phyloP scores from a whole-genome alignment of 2,888 invertebrate species.

The Sesia apiformis region DNA sequence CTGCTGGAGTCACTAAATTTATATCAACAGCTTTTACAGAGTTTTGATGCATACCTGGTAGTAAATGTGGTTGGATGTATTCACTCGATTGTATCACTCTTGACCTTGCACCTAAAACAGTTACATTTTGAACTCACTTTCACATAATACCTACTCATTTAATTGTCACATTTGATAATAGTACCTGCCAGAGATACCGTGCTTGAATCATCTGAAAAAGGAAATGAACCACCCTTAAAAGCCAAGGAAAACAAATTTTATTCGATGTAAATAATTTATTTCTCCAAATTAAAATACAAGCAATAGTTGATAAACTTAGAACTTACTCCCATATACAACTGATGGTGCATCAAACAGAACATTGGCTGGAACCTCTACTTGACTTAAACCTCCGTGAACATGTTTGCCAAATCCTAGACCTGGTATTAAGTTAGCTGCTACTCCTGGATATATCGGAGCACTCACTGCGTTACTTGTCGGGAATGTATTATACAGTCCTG shows the following conservation, averaged over 20 bases:
- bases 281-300: too few relatives aligned
- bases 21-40: neutral
- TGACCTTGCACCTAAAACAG: constrained; percentile 26
- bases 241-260: too few relatives aligned
- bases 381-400: neutral
- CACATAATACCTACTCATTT: too few relatives aligned
- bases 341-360: constrained; percentile 1
- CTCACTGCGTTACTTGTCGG: neutral
- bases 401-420: neutral
- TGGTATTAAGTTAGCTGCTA: constrained; percentile 4
- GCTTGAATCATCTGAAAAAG: too few relatives aligned
- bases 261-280: too few relatives aligned
- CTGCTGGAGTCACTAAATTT: too few relatives aligned
- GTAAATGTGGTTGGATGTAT: constrained; percentile 25
- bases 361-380: constrained; percentile 4
- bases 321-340: constrained; percentile 4
- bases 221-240: too few relatives aligned
- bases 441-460: constrained; percentile 3
- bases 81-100: constrained; percentile 27
- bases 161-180: too few relatives aligned
- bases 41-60: constrained; percentile 25
- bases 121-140: neutral
- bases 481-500: constrained; percentile 1
- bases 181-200: too few relatives aligned
- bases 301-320: too few relatives aligned